These are phyloP conservation scores for Euwallacea similis DNA, from an alignment of 1,140 invertebrate genomes.

Conservation along the genomic window DNA sequence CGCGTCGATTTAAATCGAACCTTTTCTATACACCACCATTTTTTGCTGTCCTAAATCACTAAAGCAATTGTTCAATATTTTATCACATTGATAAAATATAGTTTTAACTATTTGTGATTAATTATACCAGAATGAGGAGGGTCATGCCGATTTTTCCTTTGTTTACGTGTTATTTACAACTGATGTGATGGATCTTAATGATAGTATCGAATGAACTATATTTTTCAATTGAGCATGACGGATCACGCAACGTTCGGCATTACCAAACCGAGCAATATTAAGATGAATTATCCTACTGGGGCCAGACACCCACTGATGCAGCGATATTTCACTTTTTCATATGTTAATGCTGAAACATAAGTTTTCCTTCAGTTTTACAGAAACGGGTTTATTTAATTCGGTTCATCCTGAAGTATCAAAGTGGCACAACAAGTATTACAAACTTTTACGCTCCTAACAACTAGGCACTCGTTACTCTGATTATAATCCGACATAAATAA, in stretches of 20 bases:
- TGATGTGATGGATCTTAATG: slow-evolving; percentile 2
- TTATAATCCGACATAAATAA: too few relatives aligned
- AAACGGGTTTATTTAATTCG: too few relatives aligned
- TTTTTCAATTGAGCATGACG: slow-evolving; percentile 15
- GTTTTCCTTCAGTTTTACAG: background rate
- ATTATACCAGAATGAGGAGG: slow-evolving; percentile 19
- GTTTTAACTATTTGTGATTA: slow-evolving; percentile 4
- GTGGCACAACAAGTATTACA: too few relatives aligned
- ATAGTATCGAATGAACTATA: background rate
- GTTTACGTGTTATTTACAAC: background rate
- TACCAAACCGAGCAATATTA: slow-evolving; percentile 18
- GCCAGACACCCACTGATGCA: background rate
- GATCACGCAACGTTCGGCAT: slow-evolving; percentile 15
- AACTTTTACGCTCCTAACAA: too few relatives aligned
- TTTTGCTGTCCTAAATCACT: slow-evolving; percentile 13
- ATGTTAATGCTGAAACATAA: slow-evolving; percentile 15
- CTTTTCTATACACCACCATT: slow-evolving; percentile 4
- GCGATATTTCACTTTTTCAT: slow-evolving; percentile 13
- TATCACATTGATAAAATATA: slow-evolving; percentile 2
- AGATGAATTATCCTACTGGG: slow-evolving; percentile 18
- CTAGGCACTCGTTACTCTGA: too few relatives aligned
- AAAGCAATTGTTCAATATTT: slow-evolving; percentile 10
- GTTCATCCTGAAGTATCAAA: too few relatives aligned
- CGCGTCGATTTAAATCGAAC: slow-evolving; percentile 23
- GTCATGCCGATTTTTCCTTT: slow-evolving; percentile 4